Base-by-base conservation (phyloP, 1,140 invertebrate species). In the Drosophila ogumai region DNA sequence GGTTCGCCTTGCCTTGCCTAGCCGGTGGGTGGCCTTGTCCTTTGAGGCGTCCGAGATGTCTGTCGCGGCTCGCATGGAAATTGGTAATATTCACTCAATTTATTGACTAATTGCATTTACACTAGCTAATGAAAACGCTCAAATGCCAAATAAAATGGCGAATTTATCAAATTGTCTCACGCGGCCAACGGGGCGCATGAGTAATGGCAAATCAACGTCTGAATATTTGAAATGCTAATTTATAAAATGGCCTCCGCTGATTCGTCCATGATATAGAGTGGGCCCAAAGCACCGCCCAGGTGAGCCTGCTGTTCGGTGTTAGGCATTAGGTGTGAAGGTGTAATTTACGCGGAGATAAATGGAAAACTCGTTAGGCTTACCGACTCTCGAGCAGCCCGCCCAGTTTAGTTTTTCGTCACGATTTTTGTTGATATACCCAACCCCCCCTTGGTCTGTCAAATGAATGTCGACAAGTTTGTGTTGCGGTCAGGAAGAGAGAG, bases 31-130 rank as follows among this genome's bases (percentile, higher is more conserved):
- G 44, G 38, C 49, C 65, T 82, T 79, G 79, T 72, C 69, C 65
- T 64, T 61, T 32, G 63, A 41, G 28, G 6, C 28, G 63, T 57
- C 49, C 49, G 10, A n/a, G 3, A 7, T 50, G 49, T 50, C 31
- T 31, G 55, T 65, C 52, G n/a, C 8, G 6, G 47, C 65, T 87
- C 60, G 84, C 84, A 88, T 88, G 84, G 65, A 61, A 78, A 78
- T 81, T 75, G 76, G 67, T 75, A 81, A 78, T 88, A 90, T 88
- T 85, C 85, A 90, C 88, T 75, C 72, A 85, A 90, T 88, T 88
- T 88, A 88, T 90, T 90, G 77, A 78, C 73, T 85, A 90, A 90
- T 88, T 88, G 84, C 81, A 88, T 84, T 85, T 80, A 72, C 74
- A 71, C 59, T 54, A 72, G 64, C 82, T 87, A 87, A 88, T 87